Conservation (phyloP, 2,888 invertebrate genomes). For the Anaspis maculata region DNA sequence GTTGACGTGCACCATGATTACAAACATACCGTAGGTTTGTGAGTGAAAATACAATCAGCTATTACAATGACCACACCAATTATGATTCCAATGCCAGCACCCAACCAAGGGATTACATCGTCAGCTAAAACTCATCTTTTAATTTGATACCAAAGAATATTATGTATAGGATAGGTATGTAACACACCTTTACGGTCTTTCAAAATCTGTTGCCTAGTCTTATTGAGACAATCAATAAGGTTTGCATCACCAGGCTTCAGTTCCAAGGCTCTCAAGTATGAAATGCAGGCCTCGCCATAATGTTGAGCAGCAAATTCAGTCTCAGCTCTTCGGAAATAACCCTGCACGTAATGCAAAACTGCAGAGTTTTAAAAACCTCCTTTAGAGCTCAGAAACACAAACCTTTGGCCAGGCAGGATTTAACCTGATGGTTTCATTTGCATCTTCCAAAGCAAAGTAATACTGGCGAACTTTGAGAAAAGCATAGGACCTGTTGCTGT, state of each 20-base stretch:
- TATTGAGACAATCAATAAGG: slow-evolving; percentile 54
- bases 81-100: slow-evolving; percentile 64
- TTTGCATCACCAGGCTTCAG: slow-evolving; percentile 59
- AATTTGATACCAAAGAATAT: no score
- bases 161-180: no score
- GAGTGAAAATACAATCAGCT: slow-evolving; percentile 57
- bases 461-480: slow-evolving; percentile 71
- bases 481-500: slow-evolving; percentile 74
- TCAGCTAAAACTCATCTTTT: slow-evolving; percentile 44
- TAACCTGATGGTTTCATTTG: slow-evolving; percentile 62
- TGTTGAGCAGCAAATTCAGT: slow-evolving; percentile 61
- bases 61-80: slow-evolving; percentile 61
- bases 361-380: no score
- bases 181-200: slow-evolving; percentile 52
- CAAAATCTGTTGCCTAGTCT: slow-evolving; percentile 49
- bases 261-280: slow-evolving; percentile 59
- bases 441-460: slow-evolving; percentile 70
- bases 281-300: slow-evolving; percentile 58
- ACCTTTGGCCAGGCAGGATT: slow-evolving; percentile 76
- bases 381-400: no score
- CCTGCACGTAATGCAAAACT: slow-evolving; percentile 48
- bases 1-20: slow-evolving; percentile 1
- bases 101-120: slow-evolving; percentile 66
- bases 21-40: slow-evolving; percentile 58
- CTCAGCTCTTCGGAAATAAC: slow-evolving; percentile 65